Base-by-base conservation (phyloP, 2,797 vertebrate genomes). In the Salarias fasciatus region DNA sequence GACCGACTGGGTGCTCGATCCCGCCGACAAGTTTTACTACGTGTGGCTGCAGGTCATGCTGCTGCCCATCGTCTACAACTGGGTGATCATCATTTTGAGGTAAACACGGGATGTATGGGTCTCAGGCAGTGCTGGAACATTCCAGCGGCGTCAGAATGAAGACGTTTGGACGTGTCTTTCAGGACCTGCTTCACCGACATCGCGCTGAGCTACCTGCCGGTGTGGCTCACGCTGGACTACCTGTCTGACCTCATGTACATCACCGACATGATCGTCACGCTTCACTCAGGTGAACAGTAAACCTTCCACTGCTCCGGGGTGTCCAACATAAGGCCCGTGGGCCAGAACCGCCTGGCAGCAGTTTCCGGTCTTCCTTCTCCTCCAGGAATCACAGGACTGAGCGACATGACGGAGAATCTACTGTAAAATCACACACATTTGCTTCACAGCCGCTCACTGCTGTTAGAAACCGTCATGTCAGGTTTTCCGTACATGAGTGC, bases 71-170 rank as follows among this genome's bases (percentile, higher is more conserved):
- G 86, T 96, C 65, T 99, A 97, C 90, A 98, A 97, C 87, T 94
- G 93, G 89, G 91, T 96, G 36, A 87, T 96, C 77, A 85, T 96
- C 48, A 92, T 98, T 74, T 92, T 94, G 88, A 96, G 96, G 96
- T 99, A 75, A 2, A 5, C 6, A 35, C 6, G n/a, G n/a, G n/a
- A n/a, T 6, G 35, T 3, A 35, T 35, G 1, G 9, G 33, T 35
- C 33, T 24, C 18, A 24, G 3, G 24, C 24, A 2, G 18, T 24
- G 18, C 24, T 24, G 24, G 2, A 24, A 3, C 18, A 3, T 24
- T 18, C 24, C 18, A 24, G n/a, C n/a, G n/a, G n/a, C n/a, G n/a
- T n/a, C n/a, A n/a, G n/a, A n/a, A n/a, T n/a, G 6, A 35, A 5
- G 35, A 5, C 6, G 1, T 6, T 6, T 6, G 35, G 33, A 35